Evolutionary conservation across 2,113 vertebrate genomes (phyloP).

Genomic region (Saccopteryx leptura): DNA sequence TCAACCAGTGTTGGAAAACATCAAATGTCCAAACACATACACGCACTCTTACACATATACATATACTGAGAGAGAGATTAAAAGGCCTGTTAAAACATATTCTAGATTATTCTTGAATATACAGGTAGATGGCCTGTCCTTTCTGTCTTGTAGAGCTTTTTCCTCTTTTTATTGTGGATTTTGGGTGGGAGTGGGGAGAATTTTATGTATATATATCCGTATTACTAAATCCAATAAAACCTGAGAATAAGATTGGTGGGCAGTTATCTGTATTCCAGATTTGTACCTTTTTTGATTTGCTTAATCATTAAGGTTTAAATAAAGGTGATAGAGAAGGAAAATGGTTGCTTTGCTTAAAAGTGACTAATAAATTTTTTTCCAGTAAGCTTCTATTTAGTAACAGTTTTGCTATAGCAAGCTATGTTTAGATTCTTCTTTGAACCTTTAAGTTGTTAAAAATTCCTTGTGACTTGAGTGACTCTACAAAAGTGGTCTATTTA

Average conservation of each 20-base stretch:
- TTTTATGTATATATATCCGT: slow-evolving; percentile 39
- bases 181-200: neutral
- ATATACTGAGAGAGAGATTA: neutral
- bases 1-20: slow-evolving; percentile 20
- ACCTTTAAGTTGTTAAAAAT: slow-evolving; percentile 31
- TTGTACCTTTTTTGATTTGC: neutral
- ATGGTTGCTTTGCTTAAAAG: slow-evolving; percentile 26
- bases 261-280: slow-evolving; percentile 18
- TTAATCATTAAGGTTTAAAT: slow-evolving; percentile 28
- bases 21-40: neutral
- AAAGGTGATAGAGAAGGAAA: neutral
- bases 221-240: slow-evolving; percentile 14
- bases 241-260: slow-evolving; percentile 6
- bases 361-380: neutral
- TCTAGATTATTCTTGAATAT: slow-evolving; percentile 26
- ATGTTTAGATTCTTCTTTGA: slow-evolving; percentile 52
- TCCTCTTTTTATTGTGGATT: slow-evolving; percentile 39
- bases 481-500: neutral
- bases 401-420: neutral
- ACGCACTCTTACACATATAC: neutral
- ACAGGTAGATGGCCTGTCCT: neutral
- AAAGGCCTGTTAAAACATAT: slow-evolving; percentile 6
- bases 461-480: neutral
- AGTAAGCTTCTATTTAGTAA: slow-evolving; percentile 10
- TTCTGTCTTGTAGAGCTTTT: slow-evolving; percentile 45